A percentile compares a stretch with the other conserved stretches of the same genome.
Conservation (phyloP, 2,797 vertebrate genomes). For the Chiroxiphia lanceolata region DNA sequence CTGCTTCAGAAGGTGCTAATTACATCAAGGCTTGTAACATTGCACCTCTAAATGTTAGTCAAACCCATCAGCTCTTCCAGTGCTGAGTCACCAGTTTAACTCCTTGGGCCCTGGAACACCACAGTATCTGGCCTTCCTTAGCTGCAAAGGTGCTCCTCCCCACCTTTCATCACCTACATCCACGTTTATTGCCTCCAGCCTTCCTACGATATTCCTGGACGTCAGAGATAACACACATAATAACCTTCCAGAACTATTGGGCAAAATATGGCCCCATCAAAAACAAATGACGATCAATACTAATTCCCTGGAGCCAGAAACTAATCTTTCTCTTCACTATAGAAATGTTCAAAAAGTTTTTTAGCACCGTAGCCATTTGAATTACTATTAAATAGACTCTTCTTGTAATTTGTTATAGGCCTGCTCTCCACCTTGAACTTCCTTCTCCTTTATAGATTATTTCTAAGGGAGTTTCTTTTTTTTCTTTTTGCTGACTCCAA, state of each 20-base stretch:
- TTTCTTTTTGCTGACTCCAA: conserved; percentile 52
- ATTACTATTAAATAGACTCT: background rate
- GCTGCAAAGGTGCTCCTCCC: background rate
- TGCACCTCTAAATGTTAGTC: background rate
- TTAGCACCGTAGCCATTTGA: background rate
- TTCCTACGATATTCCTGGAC: background rate
- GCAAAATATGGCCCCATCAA: background rate
- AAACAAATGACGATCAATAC: background rate
- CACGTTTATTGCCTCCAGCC: background rate
- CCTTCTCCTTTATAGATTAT: conserved; percentile 12
- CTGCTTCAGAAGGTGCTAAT: conserved; percentile 20
- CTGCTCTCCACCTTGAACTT: conserved; percentile 30
- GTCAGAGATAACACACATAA: background rate
- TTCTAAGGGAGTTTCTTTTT: conserved; percentile 28
- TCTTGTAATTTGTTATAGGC: background rate
- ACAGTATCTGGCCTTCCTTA: background rate
- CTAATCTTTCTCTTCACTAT: background rate
- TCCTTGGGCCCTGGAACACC: background rate
- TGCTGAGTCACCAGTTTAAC: background rate
- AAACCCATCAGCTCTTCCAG: background rate
- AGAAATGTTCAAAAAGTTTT: conserved; percentile 2
- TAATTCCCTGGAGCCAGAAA: background rate
- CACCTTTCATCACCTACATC: background rate
- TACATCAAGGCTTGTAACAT: background rate
- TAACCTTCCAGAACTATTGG: background rate